Evolutionary conservation across 2,113 vertebrate genomes (phyloP).

Genomic region (Serilophus lunatus): DNA sequence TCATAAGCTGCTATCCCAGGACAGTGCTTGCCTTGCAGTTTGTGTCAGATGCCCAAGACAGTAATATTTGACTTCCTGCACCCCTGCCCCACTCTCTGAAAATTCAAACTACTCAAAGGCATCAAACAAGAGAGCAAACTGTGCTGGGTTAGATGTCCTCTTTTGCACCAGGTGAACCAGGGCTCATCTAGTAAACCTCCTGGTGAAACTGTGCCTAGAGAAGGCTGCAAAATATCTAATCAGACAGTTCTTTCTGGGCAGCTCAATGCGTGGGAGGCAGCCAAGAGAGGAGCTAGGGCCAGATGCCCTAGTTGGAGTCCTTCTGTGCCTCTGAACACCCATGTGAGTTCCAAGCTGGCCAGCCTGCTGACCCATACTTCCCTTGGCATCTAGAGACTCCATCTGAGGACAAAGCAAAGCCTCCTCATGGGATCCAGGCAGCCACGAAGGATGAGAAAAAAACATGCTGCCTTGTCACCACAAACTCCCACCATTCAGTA

Average conservation of each 20-base stretch:
- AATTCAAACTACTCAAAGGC: not conserved
- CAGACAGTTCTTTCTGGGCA: not conserved
- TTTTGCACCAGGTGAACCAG: not conserved
- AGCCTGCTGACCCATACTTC: not conserved
- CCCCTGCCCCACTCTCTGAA: not conserved
- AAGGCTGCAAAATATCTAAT: not conserved
- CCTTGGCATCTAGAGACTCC: not conserved
- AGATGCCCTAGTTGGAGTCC: fast-evolving
- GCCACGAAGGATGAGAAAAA: not conserved
- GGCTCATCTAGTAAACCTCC: not conserved
- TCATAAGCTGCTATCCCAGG: not conserved
- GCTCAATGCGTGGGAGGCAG: not conserved
- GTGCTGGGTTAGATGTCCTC: not conserved
- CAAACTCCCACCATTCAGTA: too few species aligned
- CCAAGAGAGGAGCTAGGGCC: not conserved
- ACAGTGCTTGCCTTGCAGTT: not conserved
- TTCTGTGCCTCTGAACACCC: not conserved
- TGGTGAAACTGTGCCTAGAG: not conserved
- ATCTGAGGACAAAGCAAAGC: not conserved
- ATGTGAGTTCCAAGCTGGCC: not conserved
- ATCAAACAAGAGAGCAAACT: not conserved
- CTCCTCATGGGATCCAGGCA: not conserved
- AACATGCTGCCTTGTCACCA: not conserved
- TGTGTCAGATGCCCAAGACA: not conserved
- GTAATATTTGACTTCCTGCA: not conserved